These are phyloP conservation scores for Heteromormyrus szaboi DNA, from an alignment of 2,797 vertebrate species.

Conservation along the genomic window DNA sequence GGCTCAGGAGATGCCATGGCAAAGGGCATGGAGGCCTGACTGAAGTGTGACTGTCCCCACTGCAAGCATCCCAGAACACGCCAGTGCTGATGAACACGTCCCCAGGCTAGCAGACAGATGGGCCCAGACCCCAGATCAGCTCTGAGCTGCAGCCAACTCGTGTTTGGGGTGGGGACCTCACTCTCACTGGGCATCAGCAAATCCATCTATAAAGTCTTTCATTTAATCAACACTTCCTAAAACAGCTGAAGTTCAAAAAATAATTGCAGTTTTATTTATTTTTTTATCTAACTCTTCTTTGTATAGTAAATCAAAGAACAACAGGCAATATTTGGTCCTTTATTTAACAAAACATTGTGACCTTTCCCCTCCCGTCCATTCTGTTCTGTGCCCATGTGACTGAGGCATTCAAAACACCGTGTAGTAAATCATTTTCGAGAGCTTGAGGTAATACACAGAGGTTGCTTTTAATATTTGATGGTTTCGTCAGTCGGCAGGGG, in stretches of 20 bases:
- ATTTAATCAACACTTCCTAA: background rate
- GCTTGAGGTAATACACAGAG: background rate
- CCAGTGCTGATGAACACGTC: background rate
- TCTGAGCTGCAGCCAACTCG: background rate
- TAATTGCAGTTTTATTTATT: background rate
- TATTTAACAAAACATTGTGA: background rate
- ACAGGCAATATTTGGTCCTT: background rate
- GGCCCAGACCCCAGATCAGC: background rate
- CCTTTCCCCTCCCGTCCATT: background rate
- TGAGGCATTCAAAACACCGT: background rate
- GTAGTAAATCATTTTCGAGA: background rate
- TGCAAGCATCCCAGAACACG: background rate
- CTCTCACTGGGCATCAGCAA: background rate
- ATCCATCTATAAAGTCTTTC: background rate
- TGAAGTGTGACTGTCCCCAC: background rate
- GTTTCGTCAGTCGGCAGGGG: background rate
- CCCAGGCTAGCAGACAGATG: background rate
- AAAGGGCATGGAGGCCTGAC: background rate
- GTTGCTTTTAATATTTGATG: constrained; percentile 12
- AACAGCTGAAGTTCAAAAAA: background rate
- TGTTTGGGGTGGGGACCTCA: background rate
- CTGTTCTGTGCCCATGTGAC: background rate
- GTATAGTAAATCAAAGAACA: background rate
- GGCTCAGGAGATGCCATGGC: background rate
- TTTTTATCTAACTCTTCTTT: background rate